phyloP scores from a whole-genome alignment of 1,140 invertebrate species.

The Steinernema feltiae region DNA sequence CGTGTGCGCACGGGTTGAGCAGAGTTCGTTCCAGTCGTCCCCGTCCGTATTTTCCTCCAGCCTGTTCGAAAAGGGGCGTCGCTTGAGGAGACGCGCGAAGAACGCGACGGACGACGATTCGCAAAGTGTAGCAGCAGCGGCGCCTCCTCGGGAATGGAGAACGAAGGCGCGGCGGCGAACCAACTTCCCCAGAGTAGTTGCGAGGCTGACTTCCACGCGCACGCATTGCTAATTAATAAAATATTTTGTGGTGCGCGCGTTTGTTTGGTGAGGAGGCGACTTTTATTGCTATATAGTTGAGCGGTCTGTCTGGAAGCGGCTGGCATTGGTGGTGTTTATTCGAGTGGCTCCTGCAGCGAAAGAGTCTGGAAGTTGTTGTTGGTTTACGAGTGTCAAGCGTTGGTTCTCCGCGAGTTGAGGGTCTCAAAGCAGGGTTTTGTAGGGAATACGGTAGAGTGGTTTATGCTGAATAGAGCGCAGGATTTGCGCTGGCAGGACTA shows the following conservation, averaged over 20 bases:
- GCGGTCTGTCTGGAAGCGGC: neutral
- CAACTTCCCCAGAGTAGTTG: neutral
- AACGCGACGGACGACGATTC: neutral
- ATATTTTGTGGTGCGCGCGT: neutral
- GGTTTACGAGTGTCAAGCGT: too few species aligned
- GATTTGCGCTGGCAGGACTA: too few species aligned
- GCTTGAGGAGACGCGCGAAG: neutral
- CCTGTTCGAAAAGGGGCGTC: neutral
- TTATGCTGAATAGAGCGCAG: too few species aligned
- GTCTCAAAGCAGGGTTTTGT: too few species aligned
- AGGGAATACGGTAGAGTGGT: too few species aligned
- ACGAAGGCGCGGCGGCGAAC: neutral
- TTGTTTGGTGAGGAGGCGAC: neutral
- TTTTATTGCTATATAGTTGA: neutral
- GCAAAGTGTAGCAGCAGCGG: too few species aligned
- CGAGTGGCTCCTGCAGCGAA: too few species aligned
- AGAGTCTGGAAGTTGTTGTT: too few species aligned
- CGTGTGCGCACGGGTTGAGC: too few species aligned
- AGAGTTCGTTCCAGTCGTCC: conserved; percentile 6
- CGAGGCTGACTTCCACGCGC: neutral
- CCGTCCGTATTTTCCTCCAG: too few species aligned
- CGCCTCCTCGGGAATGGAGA: neutral
- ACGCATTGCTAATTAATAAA: conserved; percentile 6
- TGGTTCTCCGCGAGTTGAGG: too few species aligned
- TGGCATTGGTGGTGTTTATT: too few species aligned